phyloP scores from a whole-genome alignment of 2,797 vertebrate species.

The Enteromius treurensis region DNA sequence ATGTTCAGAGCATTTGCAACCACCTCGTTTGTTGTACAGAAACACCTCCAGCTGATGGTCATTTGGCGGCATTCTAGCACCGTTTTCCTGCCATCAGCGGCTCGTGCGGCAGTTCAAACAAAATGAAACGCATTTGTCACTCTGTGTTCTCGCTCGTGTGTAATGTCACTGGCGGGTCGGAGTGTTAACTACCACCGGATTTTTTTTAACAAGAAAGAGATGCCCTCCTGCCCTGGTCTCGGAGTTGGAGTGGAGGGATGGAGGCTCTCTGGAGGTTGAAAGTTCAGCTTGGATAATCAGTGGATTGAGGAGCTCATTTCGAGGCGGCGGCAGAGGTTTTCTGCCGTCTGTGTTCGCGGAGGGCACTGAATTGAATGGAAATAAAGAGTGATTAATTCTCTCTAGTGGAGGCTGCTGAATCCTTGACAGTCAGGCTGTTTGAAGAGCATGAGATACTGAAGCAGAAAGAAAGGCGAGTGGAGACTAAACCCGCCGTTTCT shows the following conservation, averaged over 20 bases:
- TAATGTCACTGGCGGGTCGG: slow-evolving; percentile 42
- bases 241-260: slow-evolving; percentile 19
- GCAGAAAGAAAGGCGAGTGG: slow-evolving; percentile 14
- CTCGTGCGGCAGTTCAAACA: slow-evolving; percentile 23
- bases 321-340: slow-evolving; percentile 34
- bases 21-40: not conserved
- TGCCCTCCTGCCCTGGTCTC: slow-evolving; percentile 38
- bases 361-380: slow-evolving; percentile 59
- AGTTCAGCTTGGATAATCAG: slow-evolving; percentile 61
- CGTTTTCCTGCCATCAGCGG: slow-evolving; percentile 6
- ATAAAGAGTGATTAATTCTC: slow-evolving; percentile 64
- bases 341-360: slow-evolving; percentile 42
- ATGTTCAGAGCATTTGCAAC: not conserved
- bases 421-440: slow-evolving; percentile 44
- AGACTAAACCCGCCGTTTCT: slow-evolving; percentile 32
- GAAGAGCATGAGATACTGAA: slow-evolving; percentile 36
- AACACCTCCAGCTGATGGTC: slow-evolving; percentile 16
- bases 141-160: slow-evolving; percentile 25
- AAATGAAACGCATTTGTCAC: slow-evolving; percentile 46
- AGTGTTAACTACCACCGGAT: slow-evolving; percentile 50
- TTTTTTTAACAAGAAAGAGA: slow-evolving; percentile 48
- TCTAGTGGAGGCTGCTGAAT: slow-evolving; percentile 46
- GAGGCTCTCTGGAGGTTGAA: slow-evolving; percentile 51
- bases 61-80: not conserved
- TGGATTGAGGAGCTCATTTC: slow-evolving; percentile 61